Evolutionary conservation across 2,888 invertebrate species (phyloP).

Genomic region (Conops quadrifasciatus): DNA sequence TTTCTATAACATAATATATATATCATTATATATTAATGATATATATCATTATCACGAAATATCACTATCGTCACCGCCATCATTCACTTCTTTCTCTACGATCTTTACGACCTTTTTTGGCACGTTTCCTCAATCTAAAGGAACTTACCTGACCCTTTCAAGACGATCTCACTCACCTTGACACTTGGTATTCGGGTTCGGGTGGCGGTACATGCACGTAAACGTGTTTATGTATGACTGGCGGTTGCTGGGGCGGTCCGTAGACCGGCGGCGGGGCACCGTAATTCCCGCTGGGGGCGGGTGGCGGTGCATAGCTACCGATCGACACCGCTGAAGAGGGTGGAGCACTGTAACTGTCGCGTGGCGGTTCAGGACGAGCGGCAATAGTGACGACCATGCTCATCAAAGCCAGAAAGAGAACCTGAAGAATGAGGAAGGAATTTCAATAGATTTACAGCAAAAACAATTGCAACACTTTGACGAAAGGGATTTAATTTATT

Average conservation of each 20-base stretch:
- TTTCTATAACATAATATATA: too few relatives aligned
- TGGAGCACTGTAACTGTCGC: conserved; percentile 58
- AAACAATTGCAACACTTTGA: neutral
- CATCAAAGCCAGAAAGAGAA: conserved; percentile 57
- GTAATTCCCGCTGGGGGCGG: conserved; percentile 65
- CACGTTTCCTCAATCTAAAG: too few relatives aligned
- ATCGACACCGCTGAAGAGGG: conserved; percentile 57
- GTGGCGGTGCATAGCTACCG: conserved; percentile 69
- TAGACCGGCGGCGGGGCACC: conserved; percentile 72
- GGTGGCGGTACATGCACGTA: conserved; percentile 92
- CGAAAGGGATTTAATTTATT: neutral
- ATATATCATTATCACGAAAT: too few relatives aligned
- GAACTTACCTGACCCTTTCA: neutral
- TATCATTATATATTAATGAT: too few relatives aligned
- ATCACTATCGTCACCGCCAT: too few relatives aligned
- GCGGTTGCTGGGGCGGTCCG: conserved; percentile 76
- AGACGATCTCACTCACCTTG: conserved; percentile 66
- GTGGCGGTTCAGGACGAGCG: conserved; percentile 63
- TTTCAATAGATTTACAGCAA: conserved; percentile 17
- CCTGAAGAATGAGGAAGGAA: conserved; percentile 43
- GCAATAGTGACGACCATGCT: conserved; percentile 49
- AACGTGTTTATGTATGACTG: conserved; percentile 88
- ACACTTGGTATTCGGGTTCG: conserved; percentile 79
- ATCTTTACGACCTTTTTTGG: too few relatives aligned
- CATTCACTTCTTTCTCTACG: too few relatives aligned